Evolutionary conservation across 2,113 vertebrate species (phyloP), one percentile per base, ranked within the genome.

Genomic region (Athene noctua): DNA sequence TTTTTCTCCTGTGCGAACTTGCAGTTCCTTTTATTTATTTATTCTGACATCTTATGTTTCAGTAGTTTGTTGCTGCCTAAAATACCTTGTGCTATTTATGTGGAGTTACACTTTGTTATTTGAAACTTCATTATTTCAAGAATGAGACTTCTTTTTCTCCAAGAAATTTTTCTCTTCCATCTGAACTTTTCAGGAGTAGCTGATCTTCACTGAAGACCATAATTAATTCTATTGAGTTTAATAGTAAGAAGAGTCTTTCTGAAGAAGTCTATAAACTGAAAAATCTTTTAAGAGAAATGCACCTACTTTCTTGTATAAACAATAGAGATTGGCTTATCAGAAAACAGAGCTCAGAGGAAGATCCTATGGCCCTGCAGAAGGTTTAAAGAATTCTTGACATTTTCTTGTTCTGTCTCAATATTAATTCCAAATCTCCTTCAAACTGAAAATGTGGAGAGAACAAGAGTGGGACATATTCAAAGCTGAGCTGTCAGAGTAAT

Each of bases 101-200:
- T 97, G 66, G 13, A 7, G 46, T 96, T 96, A 74, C 38, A 58
- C 74, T 94, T 91, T 94, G 91, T 80, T 96, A 97, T 88, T 96
- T 84, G 94, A 96, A 67, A 90, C 65, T 13, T 86, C 21, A 52
- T 95, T 97, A 93, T 94, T 97, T 97, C 49, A 90, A 95, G 38
- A 73, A 74, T 30, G 30, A 96, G 85, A 70, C 27, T 80, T 40
- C 23, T 40, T 85, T 96, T 96, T 94, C 74, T 95, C 92, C 88
- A 95, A 93, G 61, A 97, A 92, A 74, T 94, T 80, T 88, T 97
- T 97, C 36, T 96, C 79, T 96, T 97, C 97, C 92, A 88, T 63
- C 61, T 88, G 88, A 79, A 88, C 71, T 82, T 59, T 89, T 62
- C 29, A 38, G 29, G n/a, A 63, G 63, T 75, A 97, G 80, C 80